Base-by-base conservation (phyloP, 2,113 vertebrate genomes). In the Apaloderma vittatum region DNA sequence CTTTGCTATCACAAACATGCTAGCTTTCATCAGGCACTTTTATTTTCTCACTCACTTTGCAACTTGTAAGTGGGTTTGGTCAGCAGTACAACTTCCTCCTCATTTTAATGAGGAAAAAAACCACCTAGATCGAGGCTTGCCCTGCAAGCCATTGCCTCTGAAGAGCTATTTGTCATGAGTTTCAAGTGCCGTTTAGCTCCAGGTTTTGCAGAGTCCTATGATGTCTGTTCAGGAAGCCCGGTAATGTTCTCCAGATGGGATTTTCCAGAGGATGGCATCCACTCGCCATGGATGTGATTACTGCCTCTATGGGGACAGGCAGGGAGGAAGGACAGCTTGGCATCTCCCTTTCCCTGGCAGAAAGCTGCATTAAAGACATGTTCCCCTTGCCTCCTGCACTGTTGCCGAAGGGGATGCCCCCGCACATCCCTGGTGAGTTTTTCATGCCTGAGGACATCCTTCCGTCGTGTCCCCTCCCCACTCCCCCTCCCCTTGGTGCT, bases 231-330 rank as follows among this genome's bases (percentile, higher is more conserved):
- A 91, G 78, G 40, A 91, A 91, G 66, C 32, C 59, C 80, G 51
- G 23, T 84, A 90, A 90, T 79, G 59, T 76, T 86, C 37, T 97
- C 74, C 89, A 96, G 88, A 90, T 92, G 90, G 71, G 68, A 66
- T 93, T 85, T 96, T 96, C 89, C 90, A 91, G 90, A 88, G 68
- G 73, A 84, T 93, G 74, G 74, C 91, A 94, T 93, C 58, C n/a
- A 6, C 37, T 94, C 1, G 0, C 79, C 0, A 0, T 75, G 45
- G 65, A 90, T 83, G 58, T 57, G 74, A 89, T 91, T 95, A 89
- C 88, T 94, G 20, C 8, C 0, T 83, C 77, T 40, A 3, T 37
- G 11, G 67, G 82, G 63, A 83, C 19, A 9, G 40, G n/a, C 45
- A 80, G 70, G 57, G 71, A 74, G 30, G 54, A 89, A 36, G n/a